phyloP scores from a whole-genome alignment of 2,797 vertebrate species.

The Sebastes cheni region DNA sequence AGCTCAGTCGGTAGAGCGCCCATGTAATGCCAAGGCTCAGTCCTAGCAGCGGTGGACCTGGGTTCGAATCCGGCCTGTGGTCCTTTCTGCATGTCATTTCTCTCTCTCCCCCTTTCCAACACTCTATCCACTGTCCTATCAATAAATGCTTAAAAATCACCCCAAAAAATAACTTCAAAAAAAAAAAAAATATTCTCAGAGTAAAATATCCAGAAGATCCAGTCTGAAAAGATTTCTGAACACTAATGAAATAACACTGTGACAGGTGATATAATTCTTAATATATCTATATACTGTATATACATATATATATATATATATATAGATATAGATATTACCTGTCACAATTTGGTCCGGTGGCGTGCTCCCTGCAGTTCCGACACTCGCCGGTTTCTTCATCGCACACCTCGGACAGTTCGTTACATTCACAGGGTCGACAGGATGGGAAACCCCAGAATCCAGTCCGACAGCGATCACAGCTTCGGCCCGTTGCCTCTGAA shows the following conservation, averaged over 20 bases:
- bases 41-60: too few relatives aligned
- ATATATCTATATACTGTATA: too few relatives aligned
- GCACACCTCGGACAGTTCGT: conserved; percentile 82
- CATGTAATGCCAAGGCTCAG: too few relatives aligned
- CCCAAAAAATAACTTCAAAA: too few relatives aligned
- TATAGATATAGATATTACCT: conserved; percentile 52
- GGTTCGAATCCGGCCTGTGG: too few relatives aligned
- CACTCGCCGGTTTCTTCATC: conserved; percentile 81
- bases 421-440: conserved; percentile 85
- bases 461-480: conserved; percentile 79
- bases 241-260: background rate
- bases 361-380: conserved; percentile 77
- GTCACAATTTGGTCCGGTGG: conserved; percentile 83
- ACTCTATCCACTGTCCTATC: too few relatives aligned
- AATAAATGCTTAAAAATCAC: too few relatives aligned
- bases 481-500: conserved; percentile 71
- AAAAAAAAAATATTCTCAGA: background rate
- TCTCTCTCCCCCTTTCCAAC: too few relatives aligned
- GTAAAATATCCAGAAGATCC: background rate
- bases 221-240: background rate
- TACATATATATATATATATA: too few relatives aligned
- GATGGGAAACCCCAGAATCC: conserved; percentile 88
- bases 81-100: too few relatives aligned
- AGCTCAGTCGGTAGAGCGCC: too few relatives aligned
- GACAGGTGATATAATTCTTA: too few relatives aligned